phyloP scores from a whole-genome alignment of 2,888 invertebrate genomes.

The Hofmannophila pseudospretella region DNA sequence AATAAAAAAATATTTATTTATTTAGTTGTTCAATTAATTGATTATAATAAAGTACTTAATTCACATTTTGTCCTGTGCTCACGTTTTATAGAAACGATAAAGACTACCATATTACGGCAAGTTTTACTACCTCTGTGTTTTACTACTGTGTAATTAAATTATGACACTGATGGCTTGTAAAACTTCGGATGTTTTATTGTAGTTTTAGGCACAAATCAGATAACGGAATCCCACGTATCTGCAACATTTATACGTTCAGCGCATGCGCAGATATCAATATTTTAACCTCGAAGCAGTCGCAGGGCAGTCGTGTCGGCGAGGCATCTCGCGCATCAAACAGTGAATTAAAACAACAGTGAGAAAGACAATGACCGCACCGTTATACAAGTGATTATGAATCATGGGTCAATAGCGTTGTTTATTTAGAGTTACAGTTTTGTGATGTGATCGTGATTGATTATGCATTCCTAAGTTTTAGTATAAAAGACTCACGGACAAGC shows the following conservation, averaged over 20 bases:
- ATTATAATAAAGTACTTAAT: too few species aligned
- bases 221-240: not conserved
- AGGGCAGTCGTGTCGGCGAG: constrained; percentile 1
- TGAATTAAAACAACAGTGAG: constrained; percentile 1
- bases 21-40: too few species aligned
- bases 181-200: constrained; percentile 3
- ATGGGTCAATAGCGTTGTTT: constrained; percentile 3
- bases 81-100: too few species aligned
- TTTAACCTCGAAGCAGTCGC: not conserved
- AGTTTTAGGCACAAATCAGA: not conserved
- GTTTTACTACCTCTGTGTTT: too few species aligned
- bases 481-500: not conserved
- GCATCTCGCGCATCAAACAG: constrained; percentile 4
- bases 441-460: constrained; percentile 5
- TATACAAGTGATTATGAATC: constrained; percentile 18
- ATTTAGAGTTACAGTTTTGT: not conserved
- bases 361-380: constrained; percentile 14
- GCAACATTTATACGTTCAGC: not conserved
- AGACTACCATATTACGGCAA: too few species aligned
- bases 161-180: not conserved
- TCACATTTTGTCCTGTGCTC: too few species aligned
- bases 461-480: not conserved
- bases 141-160: not conserved
- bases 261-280: constrained; percentile 1
- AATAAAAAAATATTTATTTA: too few species aligned